phyloP scores from a whole-genome alignment of 2,888 invertebrate species.

The Actias luna region DNA sequence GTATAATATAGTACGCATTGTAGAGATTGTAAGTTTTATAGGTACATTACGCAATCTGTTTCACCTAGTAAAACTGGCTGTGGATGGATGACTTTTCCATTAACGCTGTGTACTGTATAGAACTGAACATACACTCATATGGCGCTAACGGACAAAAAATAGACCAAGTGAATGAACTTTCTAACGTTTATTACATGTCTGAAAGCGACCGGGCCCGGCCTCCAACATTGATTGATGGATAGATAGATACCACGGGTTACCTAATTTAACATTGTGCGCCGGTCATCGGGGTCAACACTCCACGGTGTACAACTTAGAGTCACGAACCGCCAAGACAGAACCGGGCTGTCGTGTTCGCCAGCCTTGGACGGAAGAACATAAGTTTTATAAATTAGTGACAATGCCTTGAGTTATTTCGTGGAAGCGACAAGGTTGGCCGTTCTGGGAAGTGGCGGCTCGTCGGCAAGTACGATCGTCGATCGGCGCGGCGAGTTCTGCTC shows the following conservation, averaged over 20 bases:
- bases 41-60: not conserved
- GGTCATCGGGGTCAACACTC: slow-evolving; percentile 55
- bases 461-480: slow-evolving; percentile 26
- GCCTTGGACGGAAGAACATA: slow-evolving; percentile 67
- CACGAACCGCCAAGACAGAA: slow-evolving; percentile 39
- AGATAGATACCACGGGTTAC: slow-evolving; percentile 47
- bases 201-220: slow-evolving; percentile 37
- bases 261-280: slow-evolving; percentile 41
- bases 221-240: slow-evolving; percentile 54
- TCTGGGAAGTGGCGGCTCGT: slow-evolving; percentile 63
- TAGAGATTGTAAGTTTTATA: not conserved
- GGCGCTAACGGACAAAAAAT: slow-evolving; percentile 48
- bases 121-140: slow-evolving; percentile 13
- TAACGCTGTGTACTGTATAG: slow-evolving; percentile 9
- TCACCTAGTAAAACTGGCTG: not conserved
- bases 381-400: slow-evolving; percentile 79
- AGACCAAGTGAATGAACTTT: slow-evolving; percentile 68
- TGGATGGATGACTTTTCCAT: slow-evolving; percentile 9
- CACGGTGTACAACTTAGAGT: slow-evolving; percentile 34
- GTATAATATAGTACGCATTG: not conserved
- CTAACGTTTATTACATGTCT: slow-evolving; percentile 49
- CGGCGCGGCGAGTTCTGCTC: slow-evolving; percentile 33
- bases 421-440: slow-evolving; percentile 75
- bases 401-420: slow-evolving; percentile 75
- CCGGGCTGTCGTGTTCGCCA: slow-evolving; percentile 40